Evolutionary conservation across 2,797 vertebrate species (phyloP).

Genomic region (Mormyrops boulengeri): DNA sequence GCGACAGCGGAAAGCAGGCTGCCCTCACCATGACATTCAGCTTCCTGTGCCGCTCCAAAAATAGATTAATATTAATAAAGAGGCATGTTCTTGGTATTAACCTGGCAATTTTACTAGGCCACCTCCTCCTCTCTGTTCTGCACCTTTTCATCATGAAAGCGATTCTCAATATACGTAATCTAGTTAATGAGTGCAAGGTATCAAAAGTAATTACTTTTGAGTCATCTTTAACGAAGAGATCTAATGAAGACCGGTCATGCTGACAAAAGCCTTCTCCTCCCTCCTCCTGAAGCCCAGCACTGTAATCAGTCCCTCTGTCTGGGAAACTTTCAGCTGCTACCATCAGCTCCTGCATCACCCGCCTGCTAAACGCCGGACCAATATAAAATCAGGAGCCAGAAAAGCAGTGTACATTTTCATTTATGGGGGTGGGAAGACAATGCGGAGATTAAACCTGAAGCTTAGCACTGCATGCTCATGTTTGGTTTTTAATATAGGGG

Average conservation of each 20-base stretch:
- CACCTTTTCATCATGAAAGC: constrained; percentile 12
- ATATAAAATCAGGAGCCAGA: not conserved
- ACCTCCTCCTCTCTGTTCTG: not conserved
- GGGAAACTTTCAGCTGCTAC: not conserved
- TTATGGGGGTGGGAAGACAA: not conserved
- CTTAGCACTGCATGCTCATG: not conserved
- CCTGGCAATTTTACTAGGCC: not conserved
- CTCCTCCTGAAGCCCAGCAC: not conserved
- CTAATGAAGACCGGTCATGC: not conserved
- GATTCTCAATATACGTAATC: constrained; percentile 1
- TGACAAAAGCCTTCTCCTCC: not conserved
- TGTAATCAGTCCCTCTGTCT: not conserved
- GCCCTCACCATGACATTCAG: not conserved
- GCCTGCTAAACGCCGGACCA: not conserved
- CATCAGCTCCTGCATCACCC: not conserved
- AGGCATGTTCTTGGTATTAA: not conserved
- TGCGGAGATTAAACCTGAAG: not conserved
- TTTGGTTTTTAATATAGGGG: not conserved
- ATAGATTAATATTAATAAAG: constrained; percentile 6
- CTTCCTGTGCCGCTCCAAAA: not conserved
- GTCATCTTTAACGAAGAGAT: constrained; percentile 17
- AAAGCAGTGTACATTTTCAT: not conserved
- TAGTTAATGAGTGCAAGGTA: constrained; percentile 18
- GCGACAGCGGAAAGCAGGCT: not conserved
- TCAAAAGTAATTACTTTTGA: constrained; percentile 14